Percentiles rank a stretch among this genome's conserved stretches.
Conservation (phyloP, 1,140 invertebrate species). For the Pemphigus obesinymphae region DNA sequence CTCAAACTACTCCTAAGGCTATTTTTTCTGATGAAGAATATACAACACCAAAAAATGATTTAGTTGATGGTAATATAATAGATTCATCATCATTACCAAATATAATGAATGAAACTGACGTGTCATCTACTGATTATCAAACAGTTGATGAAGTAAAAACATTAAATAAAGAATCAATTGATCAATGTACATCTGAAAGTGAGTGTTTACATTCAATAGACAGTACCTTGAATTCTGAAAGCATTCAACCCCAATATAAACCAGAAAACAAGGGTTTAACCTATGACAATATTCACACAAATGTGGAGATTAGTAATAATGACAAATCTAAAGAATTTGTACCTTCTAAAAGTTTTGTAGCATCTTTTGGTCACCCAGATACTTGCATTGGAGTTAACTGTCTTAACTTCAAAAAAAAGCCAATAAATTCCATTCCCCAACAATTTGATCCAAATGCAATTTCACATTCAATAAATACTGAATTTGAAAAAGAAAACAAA, state of each 20-base stretch:
- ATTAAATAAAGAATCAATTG: not conserved
- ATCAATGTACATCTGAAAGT: slow-evolving; percentile 2
- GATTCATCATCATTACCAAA: not conserved
- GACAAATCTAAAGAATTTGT: not conserved
- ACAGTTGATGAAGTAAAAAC: not conserved
- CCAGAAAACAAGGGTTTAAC: not conserved
- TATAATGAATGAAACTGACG: not conserved
- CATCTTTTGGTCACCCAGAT: slow-evolving; percentile 26
- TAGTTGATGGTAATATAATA: not conserved
- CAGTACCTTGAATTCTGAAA: not conserved
- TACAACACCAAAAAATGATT: not conserved
- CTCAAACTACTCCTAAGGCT: not conserved
- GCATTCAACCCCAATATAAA: not conserved
- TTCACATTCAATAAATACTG: not conserved
- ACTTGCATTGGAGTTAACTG: slow-evolving; percentile 8
- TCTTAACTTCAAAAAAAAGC: slow-evolving; percentile 5
- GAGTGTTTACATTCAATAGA: not conserved
- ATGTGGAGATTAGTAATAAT: not conserved
- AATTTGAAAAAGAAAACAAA: not conserved
- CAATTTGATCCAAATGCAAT: not conserved
- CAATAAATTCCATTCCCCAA: not conserved
- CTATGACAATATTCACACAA: not conserved
- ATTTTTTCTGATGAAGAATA: not conserved
- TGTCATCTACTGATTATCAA: not conserved
- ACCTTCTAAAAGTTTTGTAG: slow-evolving; percentile 2